Conservation (phyloP, 2,113 vertebrate species). For the Megalops atlanticus region DNA sequence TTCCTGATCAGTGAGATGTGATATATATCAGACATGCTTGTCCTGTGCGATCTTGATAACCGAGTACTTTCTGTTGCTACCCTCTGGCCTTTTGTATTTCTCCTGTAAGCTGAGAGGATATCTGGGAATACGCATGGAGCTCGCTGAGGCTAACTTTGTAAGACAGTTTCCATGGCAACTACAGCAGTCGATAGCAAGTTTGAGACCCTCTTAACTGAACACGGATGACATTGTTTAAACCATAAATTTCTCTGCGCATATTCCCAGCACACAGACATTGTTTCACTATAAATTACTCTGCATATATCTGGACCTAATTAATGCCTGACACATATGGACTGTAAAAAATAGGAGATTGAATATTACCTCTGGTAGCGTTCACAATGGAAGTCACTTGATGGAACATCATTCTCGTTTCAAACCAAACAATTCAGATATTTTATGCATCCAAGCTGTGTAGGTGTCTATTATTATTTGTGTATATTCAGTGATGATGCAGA, state of each 20-base stretch:
- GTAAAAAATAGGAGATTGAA: neutral
- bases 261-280: neutral
- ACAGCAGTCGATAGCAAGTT: slow-evolving; percentile 34
- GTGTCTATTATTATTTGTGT: neutral
- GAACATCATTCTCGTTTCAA: neutral
- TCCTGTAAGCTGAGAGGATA: slow-evolving; percentile 16
- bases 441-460: neutral
- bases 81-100: slow-evolving; percentile 7
- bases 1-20: neutral
- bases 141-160: slow-evolving; percentile 45
- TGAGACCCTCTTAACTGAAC: slow-evolving; percentile 35
- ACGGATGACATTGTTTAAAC: slow-evolving; percentile 47
- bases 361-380: neutral
- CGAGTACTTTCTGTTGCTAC: neutral
- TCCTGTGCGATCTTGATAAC: neutral
- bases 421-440: neutral
- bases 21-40: neutral
- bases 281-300: neutral
- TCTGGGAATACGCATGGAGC: slow-evolving; percentile 36
- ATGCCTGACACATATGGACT: neutral
- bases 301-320: too few species aligned
- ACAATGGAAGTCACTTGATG: neutral
- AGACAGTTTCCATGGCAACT: slow-evolving; percentile 61
- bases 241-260: slow-evolving; percentile 14
- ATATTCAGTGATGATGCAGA: too few species aligned